Evolutionary conservation across 2,888 invertebrate species (phyloP).

Genomic region (Caradrina clavipalpis): DNA sequence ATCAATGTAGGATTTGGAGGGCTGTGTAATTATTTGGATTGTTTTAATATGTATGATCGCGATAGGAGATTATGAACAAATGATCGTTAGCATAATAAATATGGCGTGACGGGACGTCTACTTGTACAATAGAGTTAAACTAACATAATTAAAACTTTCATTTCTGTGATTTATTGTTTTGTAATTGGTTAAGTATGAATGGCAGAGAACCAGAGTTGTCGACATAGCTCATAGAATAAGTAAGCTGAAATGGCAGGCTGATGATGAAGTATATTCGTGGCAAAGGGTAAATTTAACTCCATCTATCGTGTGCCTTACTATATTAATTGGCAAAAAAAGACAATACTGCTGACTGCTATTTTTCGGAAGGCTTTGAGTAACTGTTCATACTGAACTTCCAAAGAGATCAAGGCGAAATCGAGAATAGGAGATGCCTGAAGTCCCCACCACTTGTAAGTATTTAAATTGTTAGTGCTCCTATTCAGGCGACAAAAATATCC

Average conservation of each 20-base stretch:
- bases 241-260: too few relatives aligned
- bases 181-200: neutral
- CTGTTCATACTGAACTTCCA: too few relatives aligned
- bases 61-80: conserved; percentile 64
- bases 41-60: conserved; percentile 69
- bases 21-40: conserved; percentile 74
- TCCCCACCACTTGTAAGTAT: neutral
- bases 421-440: too few relatives aligned
- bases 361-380: too few relatives aligned
- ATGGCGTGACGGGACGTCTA: conserved; percentile 51
- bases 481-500: neutral
- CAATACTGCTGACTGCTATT: too few relatives aligned
- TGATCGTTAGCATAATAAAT: conserved; percentile 57
- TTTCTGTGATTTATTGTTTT: conserved; percentile 35
- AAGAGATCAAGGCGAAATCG: too few relatives aligned
- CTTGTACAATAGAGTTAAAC: conserved; percentile 30
- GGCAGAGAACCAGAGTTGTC: too few relatives aligned
- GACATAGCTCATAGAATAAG: too few relatives aligned
- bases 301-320: too few relatives aligned
- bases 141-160: conserved; percentile 45
- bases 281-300: too few relatives aligned
- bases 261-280: too few relatives aligned
- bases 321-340: too few relatives aligned
- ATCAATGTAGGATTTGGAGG: conserved; percentile 68
- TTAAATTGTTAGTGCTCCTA: neutral